These are phyloP conservation scores for Eupithecia subfuscata DNA, from an alignment of 2,888 invertebrate species.

Conservation along the genomic window DNA sequence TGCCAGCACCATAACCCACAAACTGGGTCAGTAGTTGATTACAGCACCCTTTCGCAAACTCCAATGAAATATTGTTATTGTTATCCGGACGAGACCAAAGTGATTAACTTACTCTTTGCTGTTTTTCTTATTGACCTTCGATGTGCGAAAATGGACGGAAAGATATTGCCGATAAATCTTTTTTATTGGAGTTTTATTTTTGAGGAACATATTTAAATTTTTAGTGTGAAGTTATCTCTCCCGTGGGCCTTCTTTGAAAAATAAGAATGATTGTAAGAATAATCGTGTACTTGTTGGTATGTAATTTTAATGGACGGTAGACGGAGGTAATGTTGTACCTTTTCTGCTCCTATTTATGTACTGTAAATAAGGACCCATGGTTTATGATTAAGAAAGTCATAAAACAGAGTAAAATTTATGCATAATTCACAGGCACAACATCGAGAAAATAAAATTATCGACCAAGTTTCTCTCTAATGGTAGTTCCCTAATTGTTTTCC, in stretches of 20 bases:
- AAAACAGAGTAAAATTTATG: conserved; percentile 52
- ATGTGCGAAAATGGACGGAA: background rate
- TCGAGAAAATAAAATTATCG: conserved; percentile 69
- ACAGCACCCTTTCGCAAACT: conserved; percentile 24
- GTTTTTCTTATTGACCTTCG: conserved; percentile 19
- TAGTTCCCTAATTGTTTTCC: conserved; percentile 66
- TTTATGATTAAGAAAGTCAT: conserved; percentile 3
- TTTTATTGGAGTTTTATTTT: too few species aligned
- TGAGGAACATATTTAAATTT: too few species aligned
- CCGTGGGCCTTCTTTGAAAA: background rate
- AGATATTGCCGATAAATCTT: background rate
- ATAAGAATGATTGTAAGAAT: background rate
- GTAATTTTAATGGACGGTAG: too few species aligned
- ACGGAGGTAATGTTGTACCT: too few species aligned
- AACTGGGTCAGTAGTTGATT: conserved; percentile 24
- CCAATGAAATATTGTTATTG: conserved; percentile 30
- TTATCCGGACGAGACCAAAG: conserved; percentile 27
- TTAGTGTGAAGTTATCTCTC: background rate
- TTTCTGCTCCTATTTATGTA: background rate
- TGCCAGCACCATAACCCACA: conserved; percentile 14
- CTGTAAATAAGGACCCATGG: background rate
- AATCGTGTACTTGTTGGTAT: too few species aligned
- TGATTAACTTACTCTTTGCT: conserved; percentile 22
- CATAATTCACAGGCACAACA: conserved; percentile 58
- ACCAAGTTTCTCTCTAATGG: conserved; percentile 66